Percentiles rank a stretch among this genome's conserved stretches.
These are phyloP conservation scores for Turritopsis dohrnii DNA, from an alignment of 30 jellyfish, hydroid and myxozoan genomes.

Conservation along the genomic window DNA sequence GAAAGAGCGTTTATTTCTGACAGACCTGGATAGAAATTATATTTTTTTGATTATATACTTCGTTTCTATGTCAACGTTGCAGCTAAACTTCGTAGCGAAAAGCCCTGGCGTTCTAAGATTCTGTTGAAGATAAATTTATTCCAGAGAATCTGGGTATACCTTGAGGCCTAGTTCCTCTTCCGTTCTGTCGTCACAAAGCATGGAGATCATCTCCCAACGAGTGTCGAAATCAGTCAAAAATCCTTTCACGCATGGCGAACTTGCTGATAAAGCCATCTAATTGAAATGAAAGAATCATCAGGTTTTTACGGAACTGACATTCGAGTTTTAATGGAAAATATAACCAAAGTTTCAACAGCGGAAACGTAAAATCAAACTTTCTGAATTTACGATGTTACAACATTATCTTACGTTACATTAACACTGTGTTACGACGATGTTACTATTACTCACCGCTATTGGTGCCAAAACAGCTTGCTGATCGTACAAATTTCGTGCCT, in stretches of 20 bases:
- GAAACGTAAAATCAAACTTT: too few relatives aligned
- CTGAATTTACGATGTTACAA: too few relatives aligned
- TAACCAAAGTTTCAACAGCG: neutral
- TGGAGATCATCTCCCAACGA: constrained; percentile 79
- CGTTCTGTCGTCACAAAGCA: constrained; percentile 85
- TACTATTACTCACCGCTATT: constrained; percentile 67
- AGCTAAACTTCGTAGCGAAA: too few relatives aligned
- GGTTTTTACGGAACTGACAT: neutral
- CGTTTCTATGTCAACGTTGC: too few relatives aligned
- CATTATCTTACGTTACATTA: too few relatives aligned
- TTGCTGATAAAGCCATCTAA: constrained; percentile 97
- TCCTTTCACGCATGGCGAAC: constrained; percentile 91
- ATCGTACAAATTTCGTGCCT: constrained; percentile 86
- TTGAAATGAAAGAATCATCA: neutral
- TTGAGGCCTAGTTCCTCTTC: constrained; percentile 79
- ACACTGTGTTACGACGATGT: too few relatives aligned
- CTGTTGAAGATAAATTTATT: too few relatives aligned
- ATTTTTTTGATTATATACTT: too few relatives aligned
- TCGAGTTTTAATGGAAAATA: neutral
- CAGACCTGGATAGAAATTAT: too few relatives aligned
- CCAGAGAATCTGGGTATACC: too few relatives aligned
- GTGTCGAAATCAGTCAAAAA: constrained; percentile 76
- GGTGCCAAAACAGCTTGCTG: constrained; percentile 97
- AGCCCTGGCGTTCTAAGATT: too few relatives aligned
- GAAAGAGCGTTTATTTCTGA: too few relatives aligned